Base-by-base conservation (phyloP, 2,888 invertebrate species). In the Busseola fusca region DNA sequence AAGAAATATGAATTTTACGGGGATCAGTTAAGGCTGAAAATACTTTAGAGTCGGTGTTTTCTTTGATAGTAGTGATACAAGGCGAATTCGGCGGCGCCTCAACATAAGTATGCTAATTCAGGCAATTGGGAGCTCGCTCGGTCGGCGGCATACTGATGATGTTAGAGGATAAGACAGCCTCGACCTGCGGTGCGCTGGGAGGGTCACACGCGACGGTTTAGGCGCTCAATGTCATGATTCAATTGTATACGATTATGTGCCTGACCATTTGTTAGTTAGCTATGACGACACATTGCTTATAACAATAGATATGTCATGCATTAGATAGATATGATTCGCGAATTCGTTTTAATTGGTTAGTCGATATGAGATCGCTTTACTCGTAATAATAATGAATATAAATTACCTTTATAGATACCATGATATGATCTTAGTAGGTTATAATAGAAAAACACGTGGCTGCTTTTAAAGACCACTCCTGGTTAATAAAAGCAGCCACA, bases 51-150 rank as follows among this genome's bases (percentile, higher is more conserved):
- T 84, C 92, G 92, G 94, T 84, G 77, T 82, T 78, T 80, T 77
- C 88, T 94, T 94, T 94, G 93, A 93, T 87, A 84, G 84, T 72
- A 79, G 84, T 84, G 85, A 85, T 89, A 91, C 91, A 90, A 91
- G 90, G 88, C 88, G 91, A 91, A 91, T 92, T 92, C 87, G 91
- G 92, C 92, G 92, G 92, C 91, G 93, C 91, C 90, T 90, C 69
- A 83, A 84, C 76, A 89, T 88, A 89, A 90, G 90, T 94, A 94
- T 94, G 94, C 93, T 93, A 94, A 95, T 94, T 91, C 85, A 84
- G 88, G 86, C 93, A 94, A 93, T 93, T 94, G 94, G 85, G 85
- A 85, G 87, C 87, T 86, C 81, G 84, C 84, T 75, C 69, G 72
- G 86, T 81, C 87, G 82, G 84, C 87, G 86, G 89, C 92, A 90